Base-by-base conservation (phyloP, 2,888 invertebrate genomes). In the Autographa pulchrina region DNA sequence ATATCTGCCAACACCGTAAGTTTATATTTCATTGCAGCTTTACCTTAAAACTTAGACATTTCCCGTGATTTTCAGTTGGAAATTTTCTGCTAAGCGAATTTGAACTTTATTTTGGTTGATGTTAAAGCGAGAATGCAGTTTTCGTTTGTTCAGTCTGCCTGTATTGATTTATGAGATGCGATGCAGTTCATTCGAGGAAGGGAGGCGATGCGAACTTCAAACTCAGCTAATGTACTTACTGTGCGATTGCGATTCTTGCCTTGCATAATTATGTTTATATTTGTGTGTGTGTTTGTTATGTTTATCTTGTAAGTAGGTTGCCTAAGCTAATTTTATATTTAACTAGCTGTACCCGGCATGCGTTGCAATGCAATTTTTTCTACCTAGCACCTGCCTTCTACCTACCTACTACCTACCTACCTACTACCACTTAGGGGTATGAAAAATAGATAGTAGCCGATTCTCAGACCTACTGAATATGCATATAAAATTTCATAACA, bases 1-100 rank as follows among this genome's bases (percentile, higher is more conserved):
- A 97, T 93, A 99, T 99, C 79, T 99, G 99, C 91, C 99, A 99
- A 93, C 98, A 99, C 94, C 98, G 98, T 98, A 96, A 97, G 98
- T 97, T 74, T 20, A 71, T 73, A 86, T 87, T 80, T 76, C 65
- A 71, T 72, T 74, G 78, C 58, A 62, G 67, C 67, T 58, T 48
- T 54, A 65, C 59, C 72, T n/a, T 41, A n/a, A 41, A 54, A 41
- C 11, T 54, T 18, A 20, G 20, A 4, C 11, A n/a, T 20, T 20
- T 25, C n/a, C 48, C 8, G 5, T 63, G 25, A 16, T 0, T 38
- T 32, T n/a, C 11, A 32, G 56, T n/a, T 16, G 1, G 11, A 58
- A 25, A 6, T 31, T 20, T 35, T 20, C 64, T 32, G 68, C 13
- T 2, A 43, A 32, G 18, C 41, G 18, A 58, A 14, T 16, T 43